Conservation (phyloP, 2,113 vertebrate genomes). For the Meles meles region DNA sequence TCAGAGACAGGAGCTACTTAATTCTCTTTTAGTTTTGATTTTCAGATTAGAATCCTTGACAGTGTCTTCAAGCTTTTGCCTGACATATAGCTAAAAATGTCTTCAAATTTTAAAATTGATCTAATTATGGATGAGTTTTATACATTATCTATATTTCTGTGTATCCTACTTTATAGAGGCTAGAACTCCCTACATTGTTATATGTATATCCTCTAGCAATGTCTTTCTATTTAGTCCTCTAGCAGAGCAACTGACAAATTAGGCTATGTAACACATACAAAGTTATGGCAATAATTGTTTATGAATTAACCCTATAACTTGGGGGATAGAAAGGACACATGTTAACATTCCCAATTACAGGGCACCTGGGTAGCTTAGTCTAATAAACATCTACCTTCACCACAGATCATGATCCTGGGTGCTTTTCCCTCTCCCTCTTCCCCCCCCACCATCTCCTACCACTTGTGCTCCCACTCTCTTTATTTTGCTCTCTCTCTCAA, state of each 20-base stretch:
- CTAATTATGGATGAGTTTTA: not conserved
- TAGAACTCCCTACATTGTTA: not conserved
- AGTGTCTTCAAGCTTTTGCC: not conserved
- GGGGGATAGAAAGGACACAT: not conserved
- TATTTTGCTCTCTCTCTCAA: not conserved
- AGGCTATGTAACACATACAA: not conserved
- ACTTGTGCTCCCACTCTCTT: not conserved
- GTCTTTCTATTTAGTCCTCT: not conserved
- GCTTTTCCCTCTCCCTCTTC: not conserved
- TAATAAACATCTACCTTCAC: not conserved
- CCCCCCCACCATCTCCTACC: not conserved
- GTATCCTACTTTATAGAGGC: not conserved
- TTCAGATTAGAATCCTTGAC: not conserved
- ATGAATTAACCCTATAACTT: not conserved
- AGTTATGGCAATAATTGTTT: not conserved
- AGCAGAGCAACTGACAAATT: not conserved
- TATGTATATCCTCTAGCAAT: not conserved
- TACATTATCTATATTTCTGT: no score
- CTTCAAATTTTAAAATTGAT: not conserved
- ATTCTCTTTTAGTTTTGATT: not conserved
- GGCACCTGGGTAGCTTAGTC: not conserved
- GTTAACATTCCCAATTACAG: not conserved
- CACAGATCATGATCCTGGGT: not conserved
- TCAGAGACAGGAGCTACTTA: not conserved
- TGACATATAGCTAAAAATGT: not conserved